Conservation (phyloP, 2,888 invertebrate genomes). For the Dorcus parallelipipedus region DNA sequence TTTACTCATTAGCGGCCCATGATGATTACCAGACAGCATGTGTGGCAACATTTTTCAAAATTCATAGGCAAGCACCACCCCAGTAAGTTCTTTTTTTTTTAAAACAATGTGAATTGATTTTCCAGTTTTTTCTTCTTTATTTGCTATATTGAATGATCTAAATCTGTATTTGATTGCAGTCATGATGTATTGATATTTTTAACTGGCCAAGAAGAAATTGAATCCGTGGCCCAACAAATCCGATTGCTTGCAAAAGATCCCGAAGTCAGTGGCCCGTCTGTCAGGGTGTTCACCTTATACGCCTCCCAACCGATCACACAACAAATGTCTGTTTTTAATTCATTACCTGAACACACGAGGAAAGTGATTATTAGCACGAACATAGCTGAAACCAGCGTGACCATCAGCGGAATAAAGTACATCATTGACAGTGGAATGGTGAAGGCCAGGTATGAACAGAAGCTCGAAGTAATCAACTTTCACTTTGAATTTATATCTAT, state of each 20-base stretch:
- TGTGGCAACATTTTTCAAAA: constrained; percentile 83
- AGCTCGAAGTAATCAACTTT: background rate
- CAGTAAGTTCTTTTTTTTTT: constrained; percentile 57
- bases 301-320: constrained; percentile 84
- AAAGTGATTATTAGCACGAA: constrained; percentile 96
- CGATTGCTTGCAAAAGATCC: constrained; percentile 67
- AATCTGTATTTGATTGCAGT: constrained; percentile 52
- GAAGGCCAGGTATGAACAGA: constrained; percentile 67
- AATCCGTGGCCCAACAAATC: constrained; percentile 74
- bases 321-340: constrained; percentile 83
- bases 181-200: constrained; percentile 90
- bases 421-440: constrained; percentile 92
- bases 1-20: constrained; percentile 66
- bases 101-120: no score
- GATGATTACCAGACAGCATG: constrained; percentile 83
- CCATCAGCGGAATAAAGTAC: constrained; percentile 87
- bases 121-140: no score
- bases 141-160: no score
- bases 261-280: constrained; percentile 59
- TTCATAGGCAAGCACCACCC: constrained; percentile 76
- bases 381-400: constrained; percentile 96
- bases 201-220: constrained; percentile 97
- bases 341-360: constrained; percentile 67
- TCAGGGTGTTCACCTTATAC: constrained; percentile 84
- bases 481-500: background rate